These are phyloP conservation scores for Peromyscus melanophrys DNA, from an alignment of 2,797 vertebrate species.

Conservation along the genomic window DNA sequence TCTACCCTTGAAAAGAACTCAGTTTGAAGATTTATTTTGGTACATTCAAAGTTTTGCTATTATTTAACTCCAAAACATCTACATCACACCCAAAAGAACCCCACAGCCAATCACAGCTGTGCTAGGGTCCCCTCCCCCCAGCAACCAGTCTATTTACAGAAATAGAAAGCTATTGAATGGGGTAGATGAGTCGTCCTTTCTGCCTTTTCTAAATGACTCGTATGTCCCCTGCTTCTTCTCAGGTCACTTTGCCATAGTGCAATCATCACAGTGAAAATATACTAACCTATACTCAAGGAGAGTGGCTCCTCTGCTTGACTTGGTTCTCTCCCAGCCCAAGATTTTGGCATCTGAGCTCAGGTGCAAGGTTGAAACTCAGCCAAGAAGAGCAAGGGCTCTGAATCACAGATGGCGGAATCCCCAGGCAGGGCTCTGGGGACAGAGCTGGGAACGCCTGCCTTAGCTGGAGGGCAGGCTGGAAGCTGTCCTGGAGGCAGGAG, in stretches of 20 bases:
- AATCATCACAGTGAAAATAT: not conserved
- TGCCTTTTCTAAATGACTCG: not conserved
- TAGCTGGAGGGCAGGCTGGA: not conserved
- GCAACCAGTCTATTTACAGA: not conserved
- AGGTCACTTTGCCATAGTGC: not conserved
- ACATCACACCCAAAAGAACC: not conserved
- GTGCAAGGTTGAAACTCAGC: not conserved
- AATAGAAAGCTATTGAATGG: not conserved
- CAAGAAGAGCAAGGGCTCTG: not conserved
- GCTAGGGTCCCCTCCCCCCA: accelerated
- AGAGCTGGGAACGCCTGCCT: not conserved
- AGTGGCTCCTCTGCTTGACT: not conserved
- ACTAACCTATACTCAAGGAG: not conserved
- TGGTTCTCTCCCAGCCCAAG: not conserved
- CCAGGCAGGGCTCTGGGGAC: not conserved
- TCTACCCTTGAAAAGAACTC: not conserved
- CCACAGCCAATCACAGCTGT: not conserved
- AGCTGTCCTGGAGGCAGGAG: not conserved
- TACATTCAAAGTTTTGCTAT: not conserved
- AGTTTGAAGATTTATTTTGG: not conserved
- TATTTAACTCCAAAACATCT: not conserved
- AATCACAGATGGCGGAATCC: not conserved
- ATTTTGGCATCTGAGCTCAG: not conserved
- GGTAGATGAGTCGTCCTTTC: not conserved
- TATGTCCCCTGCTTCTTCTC: not conserved